phyloP scores from a whole-genome alignment of 2,888 invertebrate genomes.

The Leptothorax acervorum region DNA sequence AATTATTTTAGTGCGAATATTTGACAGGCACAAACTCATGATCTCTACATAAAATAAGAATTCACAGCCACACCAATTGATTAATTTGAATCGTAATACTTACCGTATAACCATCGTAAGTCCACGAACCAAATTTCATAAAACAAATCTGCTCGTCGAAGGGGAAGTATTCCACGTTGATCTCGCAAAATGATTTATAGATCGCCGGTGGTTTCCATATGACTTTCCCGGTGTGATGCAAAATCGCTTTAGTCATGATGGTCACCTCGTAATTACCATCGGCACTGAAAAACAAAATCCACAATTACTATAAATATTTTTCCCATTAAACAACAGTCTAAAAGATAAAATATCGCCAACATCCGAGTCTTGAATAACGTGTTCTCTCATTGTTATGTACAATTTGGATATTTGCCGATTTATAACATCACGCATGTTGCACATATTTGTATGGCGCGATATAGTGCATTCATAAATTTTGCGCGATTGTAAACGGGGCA shows the following conservation, averaged over 20 bases:
- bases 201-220: conserved; percentile 99
- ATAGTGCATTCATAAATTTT: background rate
- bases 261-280: conserved; percentile 99
- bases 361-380: background rate
- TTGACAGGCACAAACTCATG: background rate
- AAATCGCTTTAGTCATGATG: conserved; percentile 98
- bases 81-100: conserved; percentile 77
- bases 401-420: background rate
- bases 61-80: background rate
- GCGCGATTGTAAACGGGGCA: background rate
- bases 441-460: background rate
- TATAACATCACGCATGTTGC: background rate
- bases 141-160: conserved; percentile 98
- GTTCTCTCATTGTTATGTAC: background rate
- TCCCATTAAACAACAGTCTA: background rate
- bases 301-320: background rate
- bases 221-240: conserved; percentile 97
- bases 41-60: background rate
- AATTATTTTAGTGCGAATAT: background rate
- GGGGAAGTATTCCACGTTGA: conserved; percentile 97
- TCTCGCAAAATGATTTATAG: conserved; percentile 98
- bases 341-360: background rate
- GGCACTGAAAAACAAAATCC: conserved; percentile 89
- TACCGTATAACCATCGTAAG: conserved; percentile 97
- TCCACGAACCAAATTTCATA: conserved; percentile 98